A percentile compares a stretch with the other conserved stretches of the same genome.
phyloP scores from a whole-genome alignment of 2,113 vertebrate species.

The Rhinichthys klamathensis region DNA sequence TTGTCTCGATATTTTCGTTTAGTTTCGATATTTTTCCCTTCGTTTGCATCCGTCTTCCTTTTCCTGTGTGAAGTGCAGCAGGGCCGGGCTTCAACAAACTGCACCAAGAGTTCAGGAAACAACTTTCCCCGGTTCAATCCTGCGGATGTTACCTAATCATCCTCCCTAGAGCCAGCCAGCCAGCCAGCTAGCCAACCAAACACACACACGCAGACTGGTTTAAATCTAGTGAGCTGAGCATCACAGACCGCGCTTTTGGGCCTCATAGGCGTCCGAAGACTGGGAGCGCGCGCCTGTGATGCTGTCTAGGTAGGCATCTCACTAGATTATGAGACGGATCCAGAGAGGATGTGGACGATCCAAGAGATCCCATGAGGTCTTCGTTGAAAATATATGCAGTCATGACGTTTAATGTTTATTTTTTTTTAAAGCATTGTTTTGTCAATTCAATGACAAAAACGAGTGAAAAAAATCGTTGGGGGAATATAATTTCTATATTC shows the following conservation, averaged over 20 bases:
- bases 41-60: slow-evolving; percentile 9
- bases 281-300: not conserved
- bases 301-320: not conserved
- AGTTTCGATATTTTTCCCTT: slow-evolving; percentile 19
- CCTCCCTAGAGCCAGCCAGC: slow-evolving; percentile 60
- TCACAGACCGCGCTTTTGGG: not conserved
- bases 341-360: not conserved
- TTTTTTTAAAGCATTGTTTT: not conserved
- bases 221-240: not conserved
- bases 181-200: too few species aligned
- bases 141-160: slow-evolving; percentile 74
- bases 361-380: not conserved
- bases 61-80: not conserved
- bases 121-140: slow-evolving; percentile 76
- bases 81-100: slow-evolving; percentile 11
- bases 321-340: not conserved
- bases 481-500: too few species aligned
- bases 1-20: not conserved
- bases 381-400: not conserved
- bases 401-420: not conserved
- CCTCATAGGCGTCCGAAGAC: not conserved
- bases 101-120: slow-evolving; percentile 72
- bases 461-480: too few species aligned
- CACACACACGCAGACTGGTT: not conserved
- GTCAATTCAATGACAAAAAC: not conserved